Evolutionary conservation across 2,113 vertebrate genomes (phyloP), one percentile per base, ranked within the genome.

Genomic region (Heliornis fulica): DNA sequence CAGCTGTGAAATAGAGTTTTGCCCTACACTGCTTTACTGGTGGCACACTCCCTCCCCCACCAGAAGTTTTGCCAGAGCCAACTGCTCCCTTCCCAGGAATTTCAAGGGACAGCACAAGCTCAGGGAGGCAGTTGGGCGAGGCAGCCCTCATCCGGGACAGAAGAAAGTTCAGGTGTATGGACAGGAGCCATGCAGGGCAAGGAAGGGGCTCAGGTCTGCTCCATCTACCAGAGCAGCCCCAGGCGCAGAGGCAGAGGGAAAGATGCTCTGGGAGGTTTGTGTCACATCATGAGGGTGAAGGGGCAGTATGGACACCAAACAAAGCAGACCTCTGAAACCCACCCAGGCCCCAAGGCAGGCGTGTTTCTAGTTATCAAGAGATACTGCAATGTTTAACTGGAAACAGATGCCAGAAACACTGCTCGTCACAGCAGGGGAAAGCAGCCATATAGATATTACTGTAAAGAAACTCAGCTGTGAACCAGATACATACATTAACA

Each of bases 301-400:
- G 43, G 45, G 38, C 11, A 36, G 17, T 10, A 32, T 69, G 56
- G 20, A 61, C 28, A 23, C 20, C 6, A 36, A 14, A 20, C 0
- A 0, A 50, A 79, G 54, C 61, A 45, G 29, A 32, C 38, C 41
- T 28, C 7, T 68, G 54, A 74, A 63, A 51, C 28, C 10, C 51
- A 17, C 23, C 6, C 0, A 1, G 40, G 59, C 25, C 46, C 32
- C 14, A 22, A 61, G 53, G 40, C 32, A 38, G 19, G 21, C 0
- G 0, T n/a, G 28, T 41, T 69, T 28, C 22, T 13, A 10, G 29
- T 32, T 56, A 28, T 36, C 11, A 6, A 46, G 59, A 83, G 13
- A 29, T 16, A 7, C 31, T 21, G 21, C 51, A 54, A 29, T 12
- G 6, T 25, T 22, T 17, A 65, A 29, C 59, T 48, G 40, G 51